phyloP scores from a whole-genome alignment of 2,797 vertebrate species.

The Perdix hodgsoniae region DNA sequence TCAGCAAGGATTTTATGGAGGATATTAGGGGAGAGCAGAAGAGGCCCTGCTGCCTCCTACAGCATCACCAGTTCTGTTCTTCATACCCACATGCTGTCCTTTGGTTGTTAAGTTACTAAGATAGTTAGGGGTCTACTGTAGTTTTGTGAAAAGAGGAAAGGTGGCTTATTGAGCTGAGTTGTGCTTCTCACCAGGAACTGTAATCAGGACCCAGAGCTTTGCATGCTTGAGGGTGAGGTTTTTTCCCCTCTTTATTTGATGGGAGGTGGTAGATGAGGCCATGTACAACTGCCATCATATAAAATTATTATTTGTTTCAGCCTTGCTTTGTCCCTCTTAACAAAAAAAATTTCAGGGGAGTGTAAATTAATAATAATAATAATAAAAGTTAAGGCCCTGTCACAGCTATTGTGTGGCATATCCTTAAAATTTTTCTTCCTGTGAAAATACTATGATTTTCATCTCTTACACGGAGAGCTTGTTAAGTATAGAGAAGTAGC shows the following conservation, averaged over 20 bases:
- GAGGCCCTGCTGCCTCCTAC: conserved; percentile 20
- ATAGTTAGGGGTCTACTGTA: background rate
- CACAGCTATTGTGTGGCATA: background rate
- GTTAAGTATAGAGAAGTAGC: background rate
- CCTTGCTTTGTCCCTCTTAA: background rate
- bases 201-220: background rate
- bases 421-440: background rate
- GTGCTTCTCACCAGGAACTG: background rate
- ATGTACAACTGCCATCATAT: background rate
- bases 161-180: background rate
- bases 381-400: background rate
- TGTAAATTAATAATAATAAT: background rate
- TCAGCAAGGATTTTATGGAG: background rate
- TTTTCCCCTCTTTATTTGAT: background rate
- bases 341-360: background rate
- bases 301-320: background rate
- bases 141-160: background rate
- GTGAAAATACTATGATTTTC: background rate
- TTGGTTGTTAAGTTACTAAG: background rate
- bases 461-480: background rate
- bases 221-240: background rate
- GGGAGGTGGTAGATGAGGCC: background rate
- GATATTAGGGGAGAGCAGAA: background rate
- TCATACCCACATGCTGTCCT: accelerated
- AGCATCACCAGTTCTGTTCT: background rate